Evolutionary conservation across 2,888 invertebrate species (phyloP).

Genomic region (Acleris cristana): DNA sequence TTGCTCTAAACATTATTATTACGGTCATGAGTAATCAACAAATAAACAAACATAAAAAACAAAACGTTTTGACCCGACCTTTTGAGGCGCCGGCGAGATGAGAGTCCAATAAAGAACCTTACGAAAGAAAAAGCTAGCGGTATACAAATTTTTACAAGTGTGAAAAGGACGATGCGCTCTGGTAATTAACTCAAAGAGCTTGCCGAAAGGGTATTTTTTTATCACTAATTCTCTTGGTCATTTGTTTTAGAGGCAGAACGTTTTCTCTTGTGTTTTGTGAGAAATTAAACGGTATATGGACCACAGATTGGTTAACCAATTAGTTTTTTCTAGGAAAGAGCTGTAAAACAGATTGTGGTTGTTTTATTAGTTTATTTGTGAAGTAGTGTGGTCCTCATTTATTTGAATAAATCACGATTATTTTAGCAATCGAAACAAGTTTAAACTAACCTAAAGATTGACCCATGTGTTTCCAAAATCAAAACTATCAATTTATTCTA

Average conservation of each 20-base stretch:
- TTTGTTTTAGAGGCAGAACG: conserved; percentile 66
- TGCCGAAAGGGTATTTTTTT: conserved; percentile 74
- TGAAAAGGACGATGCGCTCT: conserved; percentile 45
- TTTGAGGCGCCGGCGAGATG: conserved; percentile 68
- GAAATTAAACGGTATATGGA: conserved; percentile 53
- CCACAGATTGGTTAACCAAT: conserved; percentile 46
- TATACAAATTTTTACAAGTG: conserved; percentile 42
- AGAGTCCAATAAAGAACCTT: conserved; percentile 39
- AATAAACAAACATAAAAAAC: conserved; percentile 68
- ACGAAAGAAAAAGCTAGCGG: conserved; percentile 44
- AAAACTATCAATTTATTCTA: no score
- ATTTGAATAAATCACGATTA: background rate
- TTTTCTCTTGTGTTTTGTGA: conserved; percentile 60
- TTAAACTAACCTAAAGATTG: background rate
- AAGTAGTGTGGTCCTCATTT: conserved; percentile 21
- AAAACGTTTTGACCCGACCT: conserved; percentile 80
- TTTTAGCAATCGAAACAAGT: background rate
- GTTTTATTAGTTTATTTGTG: conserved; percentile 31
- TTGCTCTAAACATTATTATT: conserved; percentile 78
- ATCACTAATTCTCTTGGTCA: conserved; percentile 61
- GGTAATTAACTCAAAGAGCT: conserved; percentile 79
- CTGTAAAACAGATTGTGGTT: conserved; percentile 46
- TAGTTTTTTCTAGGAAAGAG: conserved; percentile 51
- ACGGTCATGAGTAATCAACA: conserved; percentile 72
- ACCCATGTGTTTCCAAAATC: background rate